Evolutionary conservation across 1,140 invertebrate genomes (phyloP), one percentile per base, ranked within the genome.

Genomic region (Chrysomallon squamiferum): DNA sequence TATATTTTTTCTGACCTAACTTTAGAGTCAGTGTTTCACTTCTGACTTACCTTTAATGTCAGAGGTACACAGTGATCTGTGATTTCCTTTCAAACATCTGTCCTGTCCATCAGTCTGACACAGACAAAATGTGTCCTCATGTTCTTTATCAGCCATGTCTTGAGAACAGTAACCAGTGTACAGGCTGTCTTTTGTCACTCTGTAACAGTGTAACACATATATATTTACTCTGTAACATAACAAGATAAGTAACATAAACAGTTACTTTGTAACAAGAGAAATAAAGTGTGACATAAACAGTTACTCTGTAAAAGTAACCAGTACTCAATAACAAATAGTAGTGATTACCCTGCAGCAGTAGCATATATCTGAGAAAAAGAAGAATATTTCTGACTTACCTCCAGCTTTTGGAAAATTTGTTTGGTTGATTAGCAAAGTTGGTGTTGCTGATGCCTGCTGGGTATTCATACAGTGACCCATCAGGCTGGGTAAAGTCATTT

Each of bases 401-500:
- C 77, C 77, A 79, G 32, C 63, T 68, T 1, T 61, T 13, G 32
- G 66, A 69, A 45, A 73, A 79, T 9, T n/a, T 27, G 29, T 69
- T 47, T 30, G 78, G 74, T 52, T 67, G 59, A 22, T 64, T 38
- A 15, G 35, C 35, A 38, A 38, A 38, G 35, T 15, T 15, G 15
- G 35, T 38, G 15, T 38, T 38, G 15, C 6, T 15, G 15, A 38
- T 38, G 35, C 35, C 47, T 20, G 49, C 33, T 18, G 45, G 25
- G 11, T 45, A 59, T 22, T 38, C 54, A 13, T 52, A 62, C 18
- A 78, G 0, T 4, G 69, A 69, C 11, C 78, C 78, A 72, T 80
- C 71, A 18, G 63, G 27, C 29, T 63, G 41, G 6, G 27, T 75
- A 1, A 76, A 62, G 59, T 82, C 80, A 68, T 82, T 75, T 25